Evolutionary conservation across 2,113 vertebrate genomes (phyloP), one percentile per base, ranked within the genome.

Genomic region (Melanostigma gelatinosum): DNA sequence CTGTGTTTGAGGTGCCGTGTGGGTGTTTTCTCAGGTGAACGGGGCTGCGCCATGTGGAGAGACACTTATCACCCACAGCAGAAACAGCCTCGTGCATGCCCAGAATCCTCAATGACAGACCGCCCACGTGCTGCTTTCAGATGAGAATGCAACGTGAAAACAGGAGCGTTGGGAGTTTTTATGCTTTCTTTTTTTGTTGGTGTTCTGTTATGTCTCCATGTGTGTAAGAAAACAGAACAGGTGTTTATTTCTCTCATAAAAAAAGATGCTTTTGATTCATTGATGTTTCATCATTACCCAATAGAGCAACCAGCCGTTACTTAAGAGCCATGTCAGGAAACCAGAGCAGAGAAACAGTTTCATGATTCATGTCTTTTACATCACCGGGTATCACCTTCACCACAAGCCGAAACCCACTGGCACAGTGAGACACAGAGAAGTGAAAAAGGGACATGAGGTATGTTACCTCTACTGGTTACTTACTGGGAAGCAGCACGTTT

Each of bases 41-140:
- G 48, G 80, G 69, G 64, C 48, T 48, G 50, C 10, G 55, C 79
- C 83, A 29, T 75, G 46, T 46, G 58, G 82, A 77, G 82, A 82
- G 82, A 79, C 72, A 84, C 80, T 87, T 73, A 82, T 84, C 88
- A 85, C 81, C 67, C 74, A 75, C 46, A 71, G 84, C 63, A 84
- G 77, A 84, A 72, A 58, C 68, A 61, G 73, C 63, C 71, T 70
- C 36, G 77, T 42, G 58, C 82, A 67, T 81, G 72, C 54, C 52
- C 75, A 67, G 84, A 88, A 81, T 86, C 2, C 76, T 66, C 70
- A 88, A 72, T 61, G 64, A 60, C 58, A 5, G 27, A 38, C 20
- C 1, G 24, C 63, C 15, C 50, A 58, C 60, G 42, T 52, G 44
- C 29, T 34, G 42, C 74, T 72, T 42, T 71, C 52, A 27, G 29